These are phyloP conservation scores for Ormyrus rosae DNA, from an alignment of 2,888 invertebrate species.

Conservation along the genomic window DNA sequence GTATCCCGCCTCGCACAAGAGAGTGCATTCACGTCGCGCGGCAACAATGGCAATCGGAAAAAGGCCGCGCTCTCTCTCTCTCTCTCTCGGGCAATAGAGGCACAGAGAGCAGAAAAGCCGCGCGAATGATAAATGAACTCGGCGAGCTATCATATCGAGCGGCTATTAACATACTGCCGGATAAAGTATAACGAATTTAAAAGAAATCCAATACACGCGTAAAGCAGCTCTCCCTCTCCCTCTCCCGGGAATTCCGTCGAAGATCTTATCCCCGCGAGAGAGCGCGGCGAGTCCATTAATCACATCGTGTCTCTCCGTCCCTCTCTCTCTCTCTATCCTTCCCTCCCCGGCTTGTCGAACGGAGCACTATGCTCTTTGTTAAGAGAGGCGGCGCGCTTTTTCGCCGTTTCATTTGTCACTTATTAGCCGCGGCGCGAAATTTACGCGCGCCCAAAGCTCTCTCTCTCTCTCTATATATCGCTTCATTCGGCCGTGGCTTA, in stretches of 20 bases:
- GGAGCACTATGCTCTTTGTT: slow-evolving; percentile 16
- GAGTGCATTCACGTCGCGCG: no score
- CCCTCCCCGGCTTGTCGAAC: slow-evolving; percentile 24
- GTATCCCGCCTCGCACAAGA: no score
- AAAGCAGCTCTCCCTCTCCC: slow-evolving; percentile 12
- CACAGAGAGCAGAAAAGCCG: slow-evolving; percentile 54
- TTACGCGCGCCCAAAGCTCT: slow-evolving; percentile 9
- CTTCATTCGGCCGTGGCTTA: slow-evolving; percentile 32
- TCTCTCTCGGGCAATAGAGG: slow-evolving; percentile 9
- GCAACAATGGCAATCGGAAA: no score
- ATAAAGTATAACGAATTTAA: slow-evolving; percentile 62
- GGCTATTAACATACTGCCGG: slow-evolving; percentile 75
- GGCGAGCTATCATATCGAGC: slow-evolving; percentile 72
- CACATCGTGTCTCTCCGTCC: slow-evolving; percentile 54
- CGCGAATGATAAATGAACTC: slow-evolving; percentile 73
- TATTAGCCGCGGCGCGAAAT: slow-evolving; percentile 50
- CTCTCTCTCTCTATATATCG: slow-evolving; percentile 2
- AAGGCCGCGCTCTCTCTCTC: no score
- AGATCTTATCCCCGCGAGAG: slow-evolving; percentile 73
- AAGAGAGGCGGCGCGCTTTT: neutral
- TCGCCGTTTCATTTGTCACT: slow-evolving; percentile 55
- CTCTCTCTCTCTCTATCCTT: slow-evolving; percentile 27
- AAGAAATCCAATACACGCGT: slow-evolving; percentile 53
- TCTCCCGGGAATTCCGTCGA: slow-evolving; percentile 72
- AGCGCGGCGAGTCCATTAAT: slow-evolving; percentile 53